Base-by-base conservation (phyloP, 2,797 vertebrate genomes). In the Scleropages formosus region DNA sequence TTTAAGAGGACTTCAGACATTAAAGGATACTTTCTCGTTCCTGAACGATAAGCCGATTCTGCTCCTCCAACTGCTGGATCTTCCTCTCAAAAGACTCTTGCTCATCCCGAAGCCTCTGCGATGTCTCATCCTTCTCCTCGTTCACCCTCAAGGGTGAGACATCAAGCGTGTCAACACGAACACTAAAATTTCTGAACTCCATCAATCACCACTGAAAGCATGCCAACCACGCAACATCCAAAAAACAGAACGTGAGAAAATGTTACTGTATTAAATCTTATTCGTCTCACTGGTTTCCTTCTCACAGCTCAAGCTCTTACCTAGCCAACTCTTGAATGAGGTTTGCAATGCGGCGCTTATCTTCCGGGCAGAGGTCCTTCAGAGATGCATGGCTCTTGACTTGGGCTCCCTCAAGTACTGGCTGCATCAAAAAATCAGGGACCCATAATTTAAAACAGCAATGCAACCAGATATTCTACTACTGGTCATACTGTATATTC, bases 251-350 rank as follows among this genome's bases (percentile, higher is more conserved):
- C 6, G 2, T n/a, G n/a, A n/a, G n/a, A n/a, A n/a, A n/a, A n/a
- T n/a, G n/a, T n/a, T n/a, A n/a, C 44, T 24, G 11, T 68, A 49
- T 16, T 49, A 12, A 26, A 18, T 9, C 11, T 0, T 39, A 58
- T 26, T 20, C 69, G 11, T 27, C 4, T 64, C 26, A n/a, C 53
- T 13, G 12, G 18, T 20, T 46, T 16, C 7, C 24, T 51, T 49
- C 24, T 46, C 26, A 27, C 31, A 73, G 27, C 31, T n/a, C 1
- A 51, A 71, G 10, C 8, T 59, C 78, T 81, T 94, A 99, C 98
- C 96, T 96, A 80, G 97, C 97, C 81, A 99, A 92, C 88, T 99
- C 97, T 88, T 97, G 94, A 78, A 99, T 94, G 83, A 99, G 95
- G 87, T 95, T 98, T 64, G 97, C 96, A 86, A 99, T 98, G 78